Conservation (phyloP, 2,888 invertebrate species). For the Osmoderma eremita region DNA sequence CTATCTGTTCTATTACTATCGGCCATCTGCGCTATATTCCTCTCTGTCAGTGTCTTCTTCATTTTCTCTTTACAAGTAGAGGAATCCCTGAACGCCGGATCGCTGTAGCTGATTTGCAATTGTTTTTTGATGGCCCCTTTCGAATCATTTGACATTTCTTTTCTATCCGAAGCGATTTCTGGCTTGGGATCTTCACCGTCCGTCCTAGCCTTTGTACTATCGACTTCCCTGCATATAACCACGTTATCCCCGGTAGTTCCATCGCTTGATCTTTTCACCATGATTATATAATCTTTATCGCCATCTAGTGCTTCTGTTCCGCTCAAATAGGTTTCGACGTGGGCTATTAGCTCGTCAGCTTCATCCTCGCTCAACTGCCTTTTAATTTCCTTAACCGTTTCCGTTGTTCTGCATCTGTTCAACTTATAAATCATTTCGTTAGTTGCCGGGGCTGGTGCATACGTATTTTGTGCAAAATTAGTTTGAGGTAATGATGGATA, state of each 20-base stretch:
- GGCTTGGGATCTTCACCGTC: background rate
- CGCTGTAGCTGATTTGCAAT: slow-evolving; percentile 23
- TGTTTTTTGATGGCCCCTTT: slow-evolving; percentile 27
- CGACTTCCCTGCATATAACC: slow-evolving; percentile 28
- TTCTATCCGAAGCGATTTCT: background rate
- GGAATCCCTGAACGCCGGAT: slow-evolving; percentile 13
- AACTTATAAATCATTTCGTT: slow-evolving; percentile 13
- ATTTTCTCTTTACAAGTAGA: slow-evolving; percentile 13
- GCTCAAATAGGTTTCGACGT: slow-evolving; percentile 26
- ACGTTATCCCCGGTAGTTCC: slow-evolving; percentile 21
- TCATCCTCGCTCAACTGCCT: slow-evolving; percentile 20
- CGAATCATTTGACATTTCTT: background rate
- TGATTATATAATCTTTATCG: slow-evolving; percentile 30
- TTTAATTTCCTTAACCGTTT: slow-evolving; percentile 26
- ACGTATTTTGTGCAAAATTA: slow-evolving; percentile 25
- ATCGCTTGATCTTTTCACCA: slow-evolving; percentile 25
- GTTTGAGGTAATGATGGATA: slow-evolving; percentile 28
- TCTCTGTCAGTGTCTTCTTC: slow-evolving; percentile 4
- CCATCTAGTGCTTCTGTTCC: slow-evolving; percentile 24
- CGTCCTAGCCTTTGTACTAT: background rate
- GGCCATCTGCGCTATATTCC: slow-evolving; percentile 12
- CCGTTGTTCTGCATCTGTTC: slow-evolving; percentile 1
- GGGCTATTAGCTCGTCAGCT: slow-evolving; percentile 24
- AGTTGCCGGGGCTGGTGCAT: background rate
- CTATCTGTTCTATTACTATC: background rate